Evolutionary conservation across 2,113 vertebrate genomes (phyloP), one percentile per base, ranked within the genome.

Genomic region (Willisornis vidua): DNA sequence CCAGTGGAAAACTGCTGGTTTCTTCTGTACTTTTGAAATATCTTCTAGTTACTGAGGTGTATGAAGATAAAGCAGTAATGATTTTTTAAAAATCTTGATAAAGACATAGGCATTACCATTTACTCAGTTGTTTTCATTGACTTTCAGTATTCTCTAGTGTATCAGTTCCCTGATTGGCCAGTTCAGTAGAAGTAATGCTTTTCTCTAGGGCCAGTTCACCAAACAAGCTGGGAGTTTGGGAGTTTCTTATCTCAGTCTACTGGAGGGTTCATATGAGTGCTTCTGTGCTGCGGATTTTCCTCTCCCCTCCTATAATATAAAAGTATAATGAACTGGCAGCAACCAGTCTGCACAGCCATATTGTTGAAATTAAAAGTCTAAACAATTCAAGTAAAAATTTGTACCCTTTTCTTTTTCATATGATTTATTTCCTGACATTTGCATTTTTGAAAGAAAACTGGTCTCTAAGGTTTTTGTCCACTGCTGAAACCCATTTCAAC

Each of bases 101-200:
- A 68, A 83, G n/a, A 51, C 0, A 0, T 31, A 48, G 19, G 14
- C 5, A 31, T 74, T 92, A 13, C 58, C 15, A 37, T 37, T 63
- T 43, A 63, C 19, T 55, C 61, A 13, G 7, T 6, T 78, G 26
- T 41, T 79, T 67, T 59, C 28, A 46, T 2, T 74, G 28, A 12
- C 6, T 66, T 70, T 51, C 9, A 14, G 17, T 58, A 19, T 58
- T 84, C 31, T 80, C 33, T 84, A 5, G 4, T 70, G 7, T 39
- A 48, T 66, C 25, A 35, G 45, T 20, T 17, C 18, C 9, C 35
- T 43, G 31, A 2, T 3, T 45, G 51, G 14, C 33, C 68, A 52
- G 20, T 29, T 43, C 31, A 74, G n/a, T 19, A 67, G 43, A 49
- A 62, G 45, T 2, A 84, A 65, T 41, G 24, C 11, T 95, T 87